These are phyloP conservation scores for Halocynthia aurantium DNA, from an alignment of 23 tunicate genomes.

Conservation along the genomic window DNA sequence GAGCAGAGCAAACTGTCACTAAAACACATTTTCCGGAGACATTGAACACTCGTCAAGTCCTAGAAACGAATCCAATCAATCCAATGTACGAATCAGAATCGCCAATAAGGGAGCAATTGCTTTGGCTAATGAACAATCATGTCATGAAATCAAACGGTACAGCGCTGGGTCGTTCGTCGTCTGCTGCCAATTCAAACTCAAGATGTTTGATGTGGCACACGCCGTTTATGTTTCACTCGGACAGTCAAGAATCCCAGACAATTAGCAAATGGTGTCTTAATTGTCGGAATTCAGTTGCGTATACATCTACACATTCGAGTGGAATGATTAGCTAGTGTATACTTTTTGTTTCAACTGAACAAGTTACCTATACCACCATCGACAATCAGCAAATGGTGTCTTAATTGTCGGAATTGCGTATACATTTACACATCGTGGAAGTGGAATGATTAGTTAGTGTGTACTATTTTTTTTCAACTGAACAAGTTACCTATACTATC, in stretches of 20 bases:
- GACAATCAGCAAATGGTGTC: constrained; percentile 6
- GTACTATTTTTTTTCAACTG: no score
- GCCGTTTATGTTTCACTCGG: constrained; percentile 9
- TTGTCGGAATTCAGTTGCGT: neutral
- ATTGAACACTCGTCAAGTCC: no score
- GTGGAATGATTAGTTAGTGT: no score
- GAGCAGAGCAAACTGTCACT: no score
- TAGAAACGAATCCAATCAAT: neutral
- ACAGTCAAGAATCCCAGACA: neutral
- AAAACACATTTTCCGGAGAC: no score
- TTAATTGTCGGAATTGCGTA: neutral
- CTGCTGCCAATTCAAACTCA: constrained; percentile 6
- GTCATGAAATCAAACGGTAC: constrained; percentile 6
- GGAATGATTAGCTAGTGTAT: no score
- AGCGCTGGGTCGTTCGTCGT: constrained; percentile 3
- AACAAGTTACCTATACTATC: no score
- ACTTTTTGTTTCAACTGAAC: no score
- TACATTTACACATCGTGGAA: no score
- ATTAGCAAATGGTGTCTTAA: constrained; percentile 10
- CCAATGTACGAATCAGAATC: constrained; percentile 8
- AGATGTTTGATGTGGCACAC: constrained; percentile 75
- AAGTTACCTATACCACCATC: no score
- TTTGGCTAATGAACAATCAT: constrained; percentile 19
- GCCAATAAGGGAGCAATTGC: constrained; percentile 12
- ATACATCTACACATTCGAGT: no score